Base-by-base conservation (phyloP, 1,140 invertebrate species). In the Drusus annulatus region DNA sequence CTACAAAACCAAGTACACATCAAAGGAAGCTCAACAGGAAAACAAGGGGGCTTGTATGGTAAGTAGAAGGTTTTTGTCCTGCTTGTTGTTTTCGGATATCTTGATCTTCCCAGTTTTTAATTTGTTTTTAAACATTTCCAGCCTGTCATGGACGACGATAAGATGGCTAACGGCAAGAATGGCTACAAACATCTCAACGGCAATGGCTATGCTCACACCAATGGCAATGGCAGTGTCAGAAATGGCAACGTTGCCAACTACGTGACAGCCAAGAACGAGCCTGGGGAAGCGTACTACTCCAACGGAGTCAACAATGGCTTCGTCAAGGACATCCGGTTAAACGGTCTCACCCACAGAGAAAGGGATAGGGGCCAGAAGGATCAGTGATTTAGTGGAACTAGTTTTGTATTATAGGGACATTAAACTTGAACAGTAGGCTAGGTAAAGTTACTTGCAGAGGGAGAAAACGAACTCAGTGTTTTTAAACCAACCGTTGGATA, bases 1-100 rank as follows among this genome's bases (percentile, higher is more conserved):
- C 90, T 99, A 98, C 91, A 95, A 96, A 87, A 91, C 94, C 74
- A 94, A 95, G 81, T 98, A 98, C 88, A 90, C 86, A 45, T 81
- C 87, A 60, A 78, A 75, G 58, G 28, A 79, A 4, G 25, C 52
- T 19, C 83, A 85, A 84, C 85, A 86, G 78, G 84, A 77, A 76
- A 89, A 86, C 84, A 86, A 81, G 82, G 92, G 91, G 63, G 89
- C 91, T 21, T 95, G 94, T 84, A 94, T 94, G 92, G 92, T 93
- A 85, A 56, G 36, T 45, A 45, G 36, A 45, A 1, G 1, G 7
- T 2, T 1, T 45, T 45, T 45, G 10, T 45, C 36, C 10, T 1
- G 10, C 36, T 45, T 45, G n/a, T n/a, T n/a, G n/a, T n/a, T n/a
- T n/a, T n/a, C n/a, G n/a, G n/a, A n/a, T n/a, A n/a, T n/a, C n/a